Evolutionary conservation across 2,797 vertebrate genomes (phyloP), one percentile per base, ranked within the genome.

Genomic region (Dicrostonyx torquatus): DNA sequence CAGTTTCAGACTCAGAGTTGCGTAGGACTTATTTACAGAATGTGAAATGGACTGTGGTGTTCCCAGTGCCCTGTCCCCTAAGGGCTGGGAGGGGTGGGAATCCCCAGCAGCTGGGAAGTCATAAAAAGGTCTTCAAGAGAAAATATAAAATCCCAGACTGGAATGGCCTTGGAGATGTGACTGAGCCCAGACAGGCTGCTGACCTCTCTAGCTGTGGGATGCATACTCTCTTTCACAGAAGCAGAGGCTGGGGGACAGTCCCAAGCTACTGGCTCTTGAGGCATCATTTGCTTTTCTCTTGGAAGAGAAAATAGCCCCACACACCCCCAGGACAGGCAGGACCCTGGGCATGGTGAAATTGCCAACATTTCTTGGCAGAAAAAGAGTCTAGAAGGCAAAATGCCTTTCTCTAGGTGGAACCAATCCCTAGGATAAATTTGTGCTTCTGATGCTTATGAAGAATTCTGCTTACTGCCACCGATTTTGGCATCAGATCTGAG

Each of bases 11-110:
- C 66, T 66, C 87, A 8, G 26, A 93, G 48, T 50, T 89, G 40
- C 55, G 70, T 87, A 77, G 45, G 79, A 66, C 55, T n/a, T 64
- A 70, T 80, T 96, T 94, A 64, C 91, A 95, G 80, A 92, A 84
- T 89, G 40, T 93, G 48, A 95, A 91, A 86, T 45, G 88, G 76
- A 40, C 73, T 77, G 12, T 12, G 6, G 78, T 50, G 43, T 93
- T 58, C 77, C n/a, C 15, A 24, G 37, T 58, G 29, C 89, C 73
- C 37, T 68, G 13, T 6, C 58, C 22, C 15, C 76, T 62, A 48
- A 20, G 37, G 34, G 73, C 1, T n/a, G 64, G 53, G 4, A 17
- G 40, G 6, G n/a, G 18, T 14, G 8, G 87, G 89, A 84, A 79
- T 79, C 78, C 70, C 64, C 75, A 72, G 77, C 73, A 95, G 75